phyloP scores from a whole-genome alignment of 2,888 invertebrate species.

The Lepidocyrtoides sp. region DNA sequence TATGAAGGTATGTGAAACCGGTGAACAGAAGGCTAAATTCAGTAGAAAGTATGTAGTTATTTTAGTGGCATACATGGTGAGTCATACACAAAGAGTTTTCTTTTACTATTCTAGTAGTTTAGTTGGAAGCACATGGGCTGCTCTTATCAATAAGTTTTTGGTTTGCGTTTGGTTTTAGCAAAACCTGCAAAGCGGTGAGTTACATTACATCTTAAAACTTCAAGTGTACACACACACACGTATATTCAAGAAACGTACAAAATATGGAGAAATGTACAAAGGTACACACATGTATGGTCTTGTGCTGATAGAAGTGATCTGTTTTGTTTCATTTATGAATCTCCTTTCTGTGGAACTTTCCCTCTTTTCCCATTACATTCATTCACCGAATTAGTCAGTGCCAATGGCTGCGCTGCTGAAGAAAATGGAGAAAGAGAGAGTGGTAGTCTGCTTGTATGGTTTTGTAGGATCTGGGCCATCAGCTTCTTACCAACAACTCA shows the following conservation, averaged over 20 bases:
- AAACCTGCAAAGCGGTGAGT: background rate
- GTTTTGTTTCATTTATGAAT: conserved; percentile 66
- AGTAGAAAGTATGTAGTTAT: too few species aligned
- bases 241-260: background rate
- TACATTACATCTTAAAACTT: too few species aligned
- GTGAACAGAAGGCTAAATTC: too few species aligned
- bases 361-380: conserved; percentile 40
- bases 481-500: conserved; percentile 20
- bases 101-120: too few species aligned
- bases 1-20: too few species aligned
- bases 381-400: conserved; percentile 49
- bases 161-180: background rate
- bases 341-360: conserved; percentile 37
- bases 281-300: conserved; percentile 35
- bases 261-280: background rate
- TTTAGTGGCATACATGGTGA: background rate
- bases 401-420: conserved; percentile 1
- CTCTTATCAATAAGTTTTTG: too few species aligned
- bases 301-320: conserved; percentile 48
- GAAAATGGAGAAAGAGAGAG: background rate
- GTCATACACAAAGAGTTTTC: background rate
- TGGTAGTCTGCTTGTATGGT: background rate
- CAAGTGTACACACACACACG: background rate
- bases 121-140: background rate
- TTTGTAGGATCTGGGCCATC: background rate